Base-by-base conservation (phyloP, 2,888 invertebrate genomes). In the Drosophila buzzatii region DNA sequence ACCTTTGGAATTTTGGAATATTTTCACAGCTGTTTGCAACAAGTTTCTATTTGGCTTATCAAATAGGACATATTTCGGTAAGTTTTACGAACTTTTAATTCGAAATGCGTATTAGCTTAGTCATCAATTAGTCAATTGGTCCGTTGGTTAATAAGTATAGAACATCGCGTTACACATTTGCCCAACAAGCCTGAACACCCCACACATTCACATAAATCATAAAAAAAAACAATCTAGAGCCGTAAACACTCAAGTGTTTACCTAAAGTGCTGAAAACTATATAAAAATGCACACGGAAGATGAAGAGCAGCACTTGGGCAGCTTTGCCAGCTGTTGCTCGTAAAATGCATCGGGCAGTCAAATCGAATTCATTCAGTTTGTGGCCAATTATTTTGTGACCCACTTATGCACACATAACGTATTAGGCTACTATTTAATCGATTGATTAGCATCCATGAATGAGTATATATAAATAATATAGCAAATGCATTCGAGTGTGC, bases 191-290 rank as follows among this genome's bases (percentile, higher is more conserved):
- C 20, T 4, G 23, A 20, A 37, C 37, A 52, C 7, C 35, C 35
- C 52, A 16, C 37, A 53, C 20, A 35, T 14, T 10, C 8, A 1
- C 52, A 52, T 49, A 31, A 37, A 59, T 9, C 59, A 23, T 41
- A 52, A 60, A 59, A 59, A 51, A 47, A 47, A 63, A 47, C 52
- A 75, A 70, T 66, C 45, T 52, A 55, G 47, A 62, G 20, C 47
- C 65, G 47, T 70, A 75, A 70, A 66, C 62, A 66, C 51, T 56
- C 53, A 41, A 74, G 41, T 74, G 65, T 74, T 74, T 47, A 62
- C 51, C 42, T 27, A 20, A 63, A 59, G 31, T 60, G 52, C 31
- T 52, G 37, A 42, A 44, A 42, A 20, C 14, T 1, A 55, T 23
- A 31, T 23, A 31, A 51, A 45, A 35, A 42, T 33, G 10, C 20